Conservation (phyloP, 2,797 vertebrate genomes). For the Tolypeutes matacus region DNA sequence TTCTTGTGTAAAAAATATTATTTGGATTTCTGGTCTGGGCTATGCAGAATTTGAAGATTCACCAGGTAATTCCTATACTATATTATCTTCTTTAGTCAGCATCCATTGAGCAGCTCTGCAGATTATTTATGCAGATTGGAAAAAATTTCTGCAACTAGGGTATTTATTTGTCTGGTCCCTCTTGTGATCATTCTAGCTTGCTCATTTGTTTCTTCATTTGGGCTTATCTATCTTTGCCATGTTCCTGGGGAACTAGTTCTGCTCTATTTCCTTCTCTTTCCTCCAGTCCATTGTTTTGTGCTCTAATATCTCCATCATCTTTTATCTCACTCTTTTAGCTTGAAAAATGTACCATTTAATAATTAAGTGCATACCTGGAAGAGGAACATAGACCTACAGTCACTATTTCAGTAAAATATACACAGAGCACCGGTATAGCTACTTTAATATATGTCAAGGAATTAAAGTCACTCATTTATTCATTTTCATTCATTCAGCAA, state of each 20-base stretch:
- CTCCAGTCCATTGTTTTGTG: not conserved
- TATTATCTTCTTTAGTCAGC: not conserved
- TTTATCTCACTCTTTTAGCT: constrained; percentile 36
- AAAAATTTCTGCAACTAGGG: not conserved
- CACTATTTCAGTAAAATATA: constrained; percentile 24
- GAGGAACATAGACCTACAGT: not conserved
- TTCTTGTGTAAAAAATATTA: constrained; percentile 33
- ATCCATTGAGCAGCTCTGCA: not conserved
- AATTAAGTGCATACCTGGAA: constrained; percentile 20
- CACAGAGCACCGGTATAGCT: not conserved
- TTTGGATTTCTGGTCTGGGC: not conserved
- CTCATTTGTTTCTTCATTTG: not conserved
- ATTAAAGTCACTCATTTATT: not conserved
- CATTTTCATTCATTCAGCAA: constrained; percentile 2
- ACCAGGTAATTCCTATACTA: not conserved
- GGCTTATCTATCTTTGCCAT: not conserved
- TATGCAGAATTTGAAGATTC: not conserved
- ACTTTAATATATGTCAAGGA: not conserved
- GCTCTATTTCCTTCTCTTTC: constrained; percentile 19
- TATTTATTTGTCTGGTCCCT: not conserved
- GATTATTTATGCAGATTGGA: constrained; percentile 15
- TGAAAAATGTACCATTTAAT: constrained; percentile 51
- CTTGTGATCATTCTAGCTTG: not conserved
- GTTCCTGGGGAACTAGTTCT: constrained; percentile 37
- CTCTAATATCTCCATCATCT: not conserved